A percentile compares a stretch with the other conserved stretches of the same genome.
Evolutionary conservation across 2,888 invertebrate genomes (phyloP).

Genomic region (Plagodis dolabraria): DNA sequence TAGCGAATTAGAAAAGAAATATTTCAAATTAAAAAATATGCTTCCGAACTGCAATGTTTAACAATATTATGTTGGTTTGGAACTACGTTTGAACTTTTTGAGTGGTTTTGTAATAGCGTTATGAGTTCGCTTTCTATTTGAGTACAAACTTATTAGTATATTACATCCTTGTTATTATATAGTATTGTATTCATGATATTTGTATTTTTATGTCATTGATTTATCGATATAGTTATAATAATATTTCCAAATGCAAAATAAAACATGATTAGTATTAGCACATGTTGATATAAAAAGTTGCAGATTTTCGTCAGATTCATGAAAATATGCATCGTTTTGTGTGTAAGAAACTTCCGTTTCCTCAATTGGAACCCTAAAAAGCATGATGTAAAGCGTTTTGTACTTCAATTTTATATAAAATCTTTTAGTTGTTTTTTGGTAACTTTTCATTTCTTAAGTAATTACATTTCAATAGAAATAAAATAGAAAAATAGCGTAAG

Average conservation of each 20-base stretch:
- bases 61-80: slow-evolving; percentile 15
- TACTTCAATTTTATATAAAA: too few relatives aligned
- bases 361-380: too few relatives aligned
- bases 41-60: slow-evolving; percentile 26
- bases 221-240: not conserved
- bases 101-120: slow-evolving; percentile 1
- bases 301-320: slow-evolving; percentile 60
- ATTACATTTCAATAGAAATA: too few relatives aligned
- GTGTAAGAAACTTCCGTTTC: not conserved
- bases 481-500: too few relatives aligned
- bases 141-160: not conserved
- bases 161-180: not conserved
- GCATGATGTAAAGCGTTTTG: too few relatives aligned
- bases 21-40: slow-evolving; percentile 10
- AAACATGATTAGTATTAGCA: not conserved
- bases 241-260: too few relatives aligned
- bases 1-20: slow-evolving; percentile 15
- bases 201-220: slow-evolving; percentile 1
- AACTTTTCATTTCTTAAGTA: too few relatives aligned
- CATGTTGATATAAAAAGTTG: slow-evolving; percentile 49
- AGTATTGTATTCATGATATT: not conserved
- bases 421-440: too few relatives aligned
- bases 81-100: slow-evolving; percentile 3
- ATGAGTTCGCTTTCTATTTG: not conserved
- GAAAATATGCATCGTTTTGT: slow-evolving; percentile 64